Evolutionary conservation across 2,113 vertebrate species (phyloP), one percentile per base, ranked within the genome.

Genomic region (Phaetusa simplex): DNA sequence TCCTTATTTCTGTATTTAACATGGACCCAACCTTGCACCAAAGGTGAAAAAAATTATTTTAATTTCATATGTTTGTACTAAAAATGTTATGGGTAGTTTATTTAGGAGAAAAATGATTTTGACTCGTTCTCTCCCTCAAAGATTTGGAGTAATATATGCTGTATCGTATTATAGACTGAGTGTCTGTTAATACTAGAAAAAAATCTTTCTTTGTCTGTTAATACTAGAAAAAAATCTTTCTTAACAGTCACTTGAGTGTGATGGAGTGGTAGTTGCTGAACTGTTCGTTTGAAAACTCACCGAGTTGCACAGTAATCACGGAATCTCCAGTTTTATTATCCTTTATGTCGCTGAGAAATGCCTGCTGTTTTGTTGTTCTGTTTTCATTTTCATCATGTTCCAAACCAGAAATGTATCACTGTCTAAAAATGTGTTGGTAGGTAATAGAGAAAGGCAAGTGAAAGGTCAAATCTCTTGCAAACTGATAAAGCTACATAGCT

Each of bases 391-490:
- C 61, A 70, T 81, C 38, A 20, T 82, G 47, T 73, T 96, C 49
- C 50, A 91, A 93, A 71, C 24, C 66, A 93, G 64, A 93, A 95
- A 95, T 56, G 23, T 64, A 77, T 92, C 55, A 71, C 50, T 89
- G 58, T 69, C 95, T 92, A 89, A 94, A 94, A 93, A 72, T 32
- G 27, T 77, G 23, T 66, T 84, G 40, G 82, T 85, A 77, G 43
- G 58, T 90, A 84, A 82, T 40, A 81, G 59, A 91, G 40, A 96
- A 80, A 93, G 50, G 26, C 79, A 94, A 95, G 43, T 14, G 24
- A 89, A 97, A 97, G 74, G 59, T 94, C 82, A 97, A 42, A 42
- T 95, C 65, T 80, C 88, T 93, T 85, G 36, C 64, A 94, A 96
- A 87, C 29, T 86, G 72, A 58, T 71, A 79, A 93, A 97, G 24